Base-by-base conservation (phyloP, 2,113 vertebrate species). In the Montifringilla adamsi region DNA sequence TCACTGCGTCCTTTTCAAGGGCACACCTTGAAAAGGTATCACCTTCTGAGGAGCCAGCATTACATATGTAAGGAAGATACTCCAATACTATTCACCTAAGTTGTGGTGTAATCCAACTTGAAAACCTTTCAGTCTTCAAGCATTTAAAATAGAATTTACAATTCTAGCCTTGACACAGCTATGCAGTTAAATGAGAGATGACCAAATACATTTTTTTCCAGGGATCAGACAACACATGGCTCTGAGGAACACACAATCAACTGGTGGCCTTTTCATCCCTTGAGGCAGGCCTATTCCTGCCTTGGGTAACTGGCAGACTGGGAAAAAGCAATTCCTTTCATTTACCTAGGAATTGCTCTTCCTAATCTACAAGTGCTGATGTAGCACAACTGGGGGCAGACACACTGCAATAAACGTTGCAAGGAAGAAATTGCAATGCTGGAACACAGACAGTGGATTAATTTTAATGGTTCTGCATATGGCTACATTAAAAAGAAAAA, bases 341-440 rank as follows among this genome's bases (percentile, higher is more conserved):
- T 74, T 90, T 88, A 55, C 39, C 87, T 53, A 30, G 64, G 68
- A 93, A 91, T 27, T 70, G 53, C 52, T 76, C 47, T 86, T 88
- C 74, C 46, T 79, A 78, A 94, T 76, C 35, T 92, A 52, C 67
- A 79, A 84, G 78, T 91, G 93, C 90, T 97, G 95, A 95, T 74
- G 58, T n/a, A 90, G 95, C 91, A 94, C 22, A 90, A 83, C 43
- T 77, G 19, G 75, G 74, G 75, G 70, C 86, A 86, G 55, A 80
- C 50, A 76, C 47, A 64, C 12, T 56, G 64, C 79, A 94, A 28
- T 91, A 82, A 95, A 94, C 22, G 84, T 87, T 90, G 84, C 88
- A 94, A 88, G 75, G 43, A 59, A 94, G 93, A 96, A 95, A 96
- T 91, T 89, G 77, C 90, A 95, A 55, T 83, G 84, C 92, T 95